These are phyloP conservation scores for Neotoma lepida DNA, from an alignment of 2,113 vertebrate species.

Conservation along the genomic window DNA sequence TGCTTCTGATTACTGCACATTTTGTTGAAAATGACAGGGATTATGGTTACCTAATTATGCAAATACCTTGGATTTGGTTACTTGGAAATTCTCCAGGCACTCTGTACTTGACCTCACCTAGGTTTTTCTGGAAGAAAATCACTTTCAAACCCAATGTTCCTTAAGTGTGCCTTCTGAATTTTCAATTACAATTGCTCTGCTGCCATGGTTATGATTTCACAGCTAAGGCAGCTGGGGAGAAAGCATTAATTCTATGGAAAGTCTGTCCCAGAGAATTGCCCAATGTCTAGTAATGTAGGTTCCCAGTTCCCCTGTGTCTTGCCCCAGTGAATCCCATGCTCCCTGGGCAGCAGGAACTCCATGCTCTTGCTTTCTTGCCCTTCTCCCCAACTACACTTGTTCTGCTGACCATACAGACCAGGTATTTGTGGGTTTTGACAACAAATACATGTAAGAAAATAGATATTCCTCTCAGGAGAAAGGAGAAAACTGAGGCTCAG, in stretches of 20 bases:
- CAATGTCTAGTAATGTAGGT: not conserved
- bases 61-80: not conserved
- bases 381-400: not conserved
- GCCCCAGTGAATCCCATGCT: not conserved
- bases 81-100: not conserved
- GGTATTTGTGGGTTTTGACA: not conserved
- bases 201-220: not conserved
- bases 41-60: not conserved
- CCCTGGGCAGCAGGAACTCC: not conserved
- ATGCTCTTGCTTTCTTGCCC: not conserved
- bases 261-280: not conserved
- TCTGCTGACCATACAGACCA: not conserved
- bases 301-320: not conserved
- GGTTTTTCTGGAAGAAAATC: conserved; percentile 5
- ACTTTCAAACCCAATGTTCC: not conserved
- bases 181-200: not conserved
- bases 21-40: not conserved
- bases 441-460: not conserved
- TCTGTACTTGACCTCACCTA: not conserved
- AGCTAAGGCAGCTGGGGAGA: not conserved
- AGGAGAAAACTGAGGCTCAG: not conserved
- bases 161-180: not conserved
- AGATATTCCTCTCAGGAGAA: not conserved
- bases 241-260: not conserved
- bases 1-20: not conserved